Percentiles rank a stretch among this genome's conserved stretches.
Evolutionary conservation across 2,113 vertebrate species (phyloP).

Genomic region (Peromyscus maniculatus): DNA sequence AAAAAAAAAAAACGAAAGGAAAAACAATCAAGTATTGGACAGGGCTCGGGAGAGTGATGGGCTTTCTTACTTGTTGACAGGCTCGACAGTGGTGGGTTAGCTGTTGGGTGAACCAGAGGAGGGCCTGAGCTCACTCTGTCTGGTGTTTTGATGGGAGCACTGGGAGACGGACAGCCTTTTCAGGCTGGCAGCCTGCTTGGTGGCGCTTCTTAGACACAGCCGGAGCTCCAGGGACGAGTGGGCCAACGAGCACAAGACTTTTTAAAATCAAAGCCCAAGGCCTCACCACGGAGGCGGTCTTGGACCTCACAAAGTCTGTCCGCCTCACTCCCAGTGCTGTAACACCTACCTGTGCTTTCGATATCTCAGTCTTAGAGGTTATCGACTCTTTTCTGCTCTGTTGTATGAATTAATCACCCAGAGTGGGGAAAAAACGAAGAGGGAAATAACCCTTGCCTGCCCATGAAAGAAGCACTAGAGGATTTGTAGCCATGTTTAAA

Average conservation of each 20-base stretch:
- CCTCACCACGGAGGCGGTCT: neutral
- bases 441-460: neutral
- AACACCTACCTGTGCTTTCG: neutral
- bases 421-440: neutral
- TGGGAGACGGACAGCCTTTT: neutral
- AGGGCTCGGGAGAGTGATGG: neutral
- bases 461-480: neutral
- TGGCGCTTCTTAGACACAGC: neutral
- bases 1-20: neutral
- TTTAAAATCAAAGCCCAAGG: neutral
- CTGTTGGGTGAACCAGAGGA: neutral
- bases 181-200: neutral
- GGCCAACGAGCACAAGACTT: neutral
- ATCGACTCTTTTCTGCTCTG: neutral
- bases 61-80: neutral
- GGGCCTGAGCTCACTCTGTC: neutral
- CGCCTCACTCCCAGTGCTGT: neutral
- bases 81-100: neutral
- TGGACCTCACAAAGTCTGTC: neutral
- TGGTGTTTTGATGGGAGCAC: neutral
- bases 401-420: neutral
- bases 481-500: conserved; percentile 7
- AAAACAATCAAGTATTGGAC: neutral
- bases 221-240: neutral
- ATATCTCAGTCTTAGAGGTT: neutral